phyloP scores from a whole-genome alignment of 2,113 vertebrate species.

The Microtus richardsoni region DNA sequence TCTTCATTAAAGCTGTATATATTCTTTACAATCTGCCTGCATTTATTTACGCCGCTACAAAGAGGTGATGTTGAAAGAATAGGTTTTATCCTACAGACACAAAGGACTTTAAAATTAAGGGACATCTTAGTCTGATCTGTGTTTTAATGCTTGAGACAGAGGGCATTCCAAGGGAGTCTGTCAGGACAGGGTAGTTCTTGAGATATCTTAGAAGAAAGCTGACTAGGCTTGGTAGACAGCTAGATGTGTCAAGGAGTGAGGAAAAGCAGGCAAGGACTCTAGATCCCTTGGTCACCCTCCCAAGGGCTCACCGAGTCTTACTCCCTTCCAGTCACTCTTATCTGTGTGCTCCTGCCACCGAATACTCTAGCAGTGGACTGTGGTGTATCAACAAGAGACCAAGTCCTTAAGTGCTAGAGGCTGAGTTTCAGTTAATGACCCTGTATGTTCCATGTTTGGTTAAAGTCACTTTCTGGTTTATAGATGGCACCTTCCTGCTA shows the following conservation, averaged over 20 bases:
- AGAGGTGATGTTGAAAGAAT: neutral
- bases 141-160: neutral
- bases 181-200: neutral
- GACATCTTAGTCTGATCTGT: neutral
- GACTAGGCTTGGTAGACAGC: neutral
- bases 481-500: neutral
- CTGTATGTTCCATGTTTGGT: neutral
- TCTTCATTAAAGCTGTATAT: too few species aligned
- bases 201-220: neutral
- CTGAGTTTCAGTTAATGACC: neutral
- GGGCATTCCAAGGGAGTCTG: neutral
- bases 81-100: neutral
- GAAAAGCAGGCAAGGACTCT: neutral
- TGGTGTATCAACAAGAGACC: neutral
- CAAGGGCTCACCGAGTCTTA: neutral
- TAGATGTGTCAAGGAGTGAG: neutral
- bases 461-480: neutral
- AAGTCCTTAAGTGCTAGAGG: neutral
- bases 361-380: neutral
- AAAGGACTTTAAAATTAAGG: neutral
- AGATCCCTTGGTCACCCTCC: neutral
- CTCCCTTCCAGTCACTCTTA: neutral
- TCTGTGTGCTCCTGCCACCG: neutral
- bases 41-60: too few species aligned
- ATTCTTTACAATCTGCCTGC: too few species aligned